A percentile compares a stretch with the other conserved stretches of the same genome.
phyloP scores from a whole-genome alignment of 2,888 invertebrate species.

The Meta bourneti region DNA sequence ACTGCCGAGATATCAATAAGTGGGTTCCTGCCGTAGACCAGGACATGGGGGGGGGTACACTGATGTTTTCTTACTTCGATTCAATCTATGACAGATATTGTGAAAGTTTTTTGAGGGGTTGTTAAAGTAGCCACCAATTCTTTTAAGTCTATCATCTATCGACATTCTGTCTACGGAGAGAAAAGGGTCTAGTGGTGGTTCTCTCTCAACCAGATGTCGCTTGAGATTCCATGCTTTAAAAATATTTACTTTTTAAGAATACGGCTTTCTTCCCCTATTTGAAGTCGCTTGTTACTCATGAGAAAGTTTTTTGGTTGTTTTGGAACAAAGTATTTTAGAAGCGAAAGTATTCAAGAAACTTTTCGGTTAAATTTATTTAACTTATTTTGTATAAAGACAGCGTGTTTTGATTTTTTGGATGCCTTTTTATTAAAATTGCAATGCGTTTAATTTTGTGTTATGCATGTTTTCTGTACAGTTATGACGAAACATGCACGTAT shows the following conservation, averaged over 20 bases:
- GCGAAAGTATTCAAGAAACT: no score
- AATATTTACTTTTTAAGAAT: conserved; percentile 28
- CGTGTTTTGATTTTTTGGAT: no score
- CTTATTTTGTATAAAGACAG: no score
- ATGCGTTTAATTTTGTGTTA: no score
- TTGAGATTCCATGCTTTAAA: conserved; percentile 40
- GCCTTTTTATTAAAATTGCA: no score
- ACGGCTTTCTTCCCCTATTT: neutral
- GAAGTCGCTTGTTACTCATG: no score
- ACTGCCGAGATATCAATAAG: conserved; percentile 37
- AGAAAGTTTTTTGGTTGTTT: no score
- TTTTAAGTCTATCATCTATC: conserved; percentile 48
- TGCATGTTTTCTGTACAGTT: no score
- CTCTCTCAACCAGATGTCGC: conserved; percentile 46
- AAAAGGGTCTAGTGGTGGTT: conserved; percentile 30
- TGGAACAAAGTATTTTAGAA: no score
- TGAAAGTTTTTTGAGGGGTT: conserved; percentile 51
- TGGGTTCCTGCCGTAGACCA: conserved; percentile 5
- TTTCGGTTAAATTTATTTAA: no score
- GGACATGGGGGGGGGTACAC: conserved; percentile 37
- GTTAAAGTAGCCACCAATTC: conserved; percentile 53
- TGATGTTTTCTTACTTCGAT: conserved; percentile 25
- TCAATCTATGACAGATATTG: conserved; percentile 59
- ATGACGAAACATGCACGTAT: no score
- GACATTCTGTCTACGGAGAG: conserved; percentile 37